A percentile compares a stretch with the other conserved stretches of the same genome.
phyloP scores from a whole-genome alignment of 2,888 invertebrate genomes.

The Philereme transversata region DNA sequence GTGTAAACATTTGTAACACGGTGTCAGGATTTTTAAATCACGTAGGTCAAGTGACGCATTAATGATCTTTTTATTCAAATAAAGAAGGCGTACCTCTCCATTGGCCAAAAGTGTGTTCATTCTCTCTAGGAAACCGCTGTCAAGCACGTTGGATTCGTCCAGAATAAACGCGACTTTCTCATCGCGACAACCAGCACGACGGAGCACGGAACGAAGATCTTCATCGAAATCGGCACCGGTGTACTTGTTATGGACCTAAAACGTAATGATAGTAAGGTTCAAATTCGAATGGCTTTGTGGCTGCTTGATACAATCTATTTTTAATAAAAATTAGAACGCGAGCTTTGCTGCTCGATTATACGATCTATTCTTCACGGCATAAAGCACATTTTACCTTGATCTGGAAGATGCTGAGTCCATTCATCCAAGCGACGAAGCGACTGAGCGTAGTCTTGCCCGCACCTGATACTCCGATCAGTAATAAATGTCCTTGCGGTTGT shows the following conservation, averaged over 20 bases:
- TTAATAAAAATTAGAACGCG: too few species aligned
- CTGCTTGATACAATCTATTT: background rate
- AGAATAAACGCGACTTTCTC: slow-evolving; percentile 99
- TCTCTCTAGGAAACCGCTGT: slow-evolving; percentile 98
- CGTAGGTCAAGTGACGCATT: too few species aligned
- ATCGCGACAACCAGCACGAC: slow-evolving; percentile 95
- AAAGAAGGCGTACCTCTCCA: slow-evolving; percentile 88
- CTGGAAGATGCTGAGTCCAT: slow-evolving; percentile 99
- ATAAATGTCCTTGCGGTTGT: slow-evolving; percentile 98
- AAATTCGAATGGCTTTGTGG: background rate
- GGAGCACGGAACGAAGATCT: slow-evolving; percentile 94
- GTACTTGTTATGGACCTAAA: slow-evolving; percentile 98
- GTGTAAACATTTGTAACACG: too few species aligned
- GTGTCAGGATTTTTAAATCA: too few species aligned
- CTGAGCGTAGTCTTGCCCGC: slow-evolving; percentile 99
- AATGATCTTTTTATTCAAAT: background rate
- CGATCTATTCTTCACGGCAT: background rate
- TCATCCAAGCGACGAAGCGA: slow-evolving; percentile 99
- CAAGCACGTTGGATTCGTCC: slow-evolving; percentile 99
- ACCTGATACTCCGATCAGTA: slow-evolving; percentile 99
- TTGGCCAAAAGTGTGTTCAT: slow-evolving; percentile 99
- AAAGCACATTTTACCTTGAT: slow-evolving; percentile 88
- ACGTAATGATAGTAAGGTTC: slow-evolving; percentile 6
- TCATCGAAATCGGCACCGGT: slow-evolving; percentile 99
- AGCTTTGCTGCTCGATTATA: background rate